Evolutionary conservation across 2,888 invertebrate genomes (phyloP), one percentile per base, ranked within the genome.

Genomic region (Macaria notata): DNA sequence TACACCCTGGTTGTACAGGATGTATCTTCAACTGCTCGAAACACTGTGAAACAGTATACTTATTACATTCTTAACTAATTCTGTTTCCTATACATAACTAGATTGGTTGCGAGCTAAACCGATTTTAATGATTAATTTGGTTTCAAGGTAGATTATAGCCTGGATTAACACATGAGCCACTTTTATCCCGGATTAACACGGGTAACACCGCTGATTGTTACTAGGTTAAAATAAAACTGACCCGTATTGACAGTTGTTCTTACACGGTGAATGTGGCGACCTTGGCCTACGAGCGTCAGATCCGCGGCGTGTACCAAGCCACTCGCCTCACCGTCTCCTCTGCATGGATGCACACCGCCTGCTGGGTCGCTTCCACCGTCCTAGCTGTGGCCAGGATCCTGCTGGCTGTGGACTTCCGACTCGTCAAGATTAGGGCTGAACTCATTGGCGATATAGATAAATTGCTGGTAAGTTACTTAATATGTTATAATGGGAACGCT

Each of bases 301-400:
- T 90, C 59, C 83, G 86, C 1, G 89, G 89, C 3, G 89, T 90
- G 31, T 88, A 86, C 73, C 88, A 88, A 59, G 88, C 88, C 4
- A 86, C 81, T 1, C 73, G 71, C 9, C 78, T 91, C 4, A 89
- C 89, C 0, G 83, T 88, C 49, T 43, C 80, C 3, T 77, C 91
- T 0, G 88, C 91, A 0, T 91, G 91, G 91, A 72, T 90, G 1
- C 88, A 90, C 66, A 89, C 90, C 2, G 3, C 61, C 9, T 90
- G 90, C 72, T 91, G 91, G 91, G 44, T 89, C 4, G 64, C 83
- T 3, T 84, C 89, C 0, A 82, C 86, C 0, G 39, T 82, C 3
- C 67, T 91, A 4, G 73, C 82, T 0, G 36, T 85, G 9, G 59
- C 70, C 2, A 73, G 91, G 8, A 78, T 90, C 6, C 46, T 86